phyloP scores from a whole-genome alignment of 1,140 invertebrate genomes.

The Zophobas atratus region DNA sequence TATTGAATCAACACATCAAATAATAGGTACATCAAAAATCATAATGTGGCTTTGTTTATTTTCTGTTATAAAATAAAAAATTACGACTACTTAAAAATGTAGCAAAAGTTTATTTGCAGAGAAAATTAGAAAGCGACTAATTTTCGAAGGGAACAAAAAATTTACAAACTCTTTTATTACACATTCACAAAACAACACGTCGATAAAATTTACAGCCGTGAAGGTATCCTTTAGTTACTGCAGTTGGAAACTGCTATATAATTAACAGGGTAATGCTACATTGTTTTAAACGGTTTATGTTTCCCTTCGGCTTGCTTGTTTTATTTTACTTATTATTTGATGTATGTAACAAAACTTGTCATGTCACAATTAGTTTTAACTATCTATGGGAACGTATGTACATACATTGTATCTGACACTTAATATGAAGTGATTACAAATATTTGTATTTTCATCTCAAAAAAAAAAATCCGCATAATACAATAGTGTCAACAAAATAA shows the following conservation, averaged over 20 bases:
- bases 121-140: not conserved
- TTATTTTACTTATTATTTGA: conserved; percentile 6
- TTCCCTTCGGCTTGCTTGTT: not conserved
- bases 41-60: too few relatives aligned
- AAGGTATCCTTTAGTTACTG: conserved; percentile 24
- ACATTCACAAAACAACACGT: conserved; percentile 21
- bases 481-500: too few relatives aligned
- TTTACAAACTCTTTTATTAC: conserved; percentile 23
- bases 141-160: conserved; percentile 1
- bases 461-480: too few relatives aligned
- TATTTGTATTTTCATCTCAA: too few relatives aligned
- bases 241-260: conserved; percentile 26
- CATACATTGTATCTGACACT: too few relatives aligned
- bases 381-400: too few relatives aligned
- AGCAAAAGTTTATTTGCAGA: not conserved
- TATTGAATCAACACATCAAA: too few relatives aligned
- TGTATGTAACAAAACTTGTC: not conserved
- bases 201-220: conserved; percentile 31
- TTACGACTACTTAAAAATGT: not conserved
- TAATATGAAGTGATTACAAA: too few relatives aligned
- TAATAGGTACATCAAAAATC: too few relatives aligned
- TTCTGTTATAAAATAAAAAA: too few relatives aligned
- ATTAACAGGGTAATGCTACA: conserved; percentile 28
- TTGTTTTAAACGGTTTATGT: conserved; percentile 25
- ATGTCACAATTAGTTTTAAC: not conserved